Evolutionary conservation across 2,113 vertebrate genomes (phyloP).

Genomic region (Poecile atricapillus): DNA sequence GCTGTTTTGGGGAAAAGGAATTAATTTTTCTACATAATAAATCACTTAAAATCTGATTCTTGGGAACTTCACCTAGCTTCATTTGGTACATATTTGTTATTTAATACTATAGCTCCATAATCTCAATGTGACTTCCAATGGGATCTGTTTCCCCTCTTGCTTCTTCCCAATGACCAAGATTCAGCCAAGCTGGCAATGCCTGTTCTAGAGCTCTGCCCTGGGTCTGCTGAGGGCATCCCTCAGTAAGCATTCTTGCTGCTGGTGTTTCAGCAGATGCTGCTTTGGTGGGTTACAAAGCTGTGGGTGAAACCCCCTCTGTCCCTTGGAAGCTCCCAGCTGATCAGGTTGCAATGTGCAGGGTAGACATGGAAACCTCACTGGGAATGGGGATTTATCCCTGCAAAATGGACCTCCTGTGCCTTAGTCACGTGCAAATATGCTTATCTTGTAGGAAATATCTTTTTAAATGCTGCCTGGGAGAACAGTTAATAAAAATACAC

Average conservation of each 20-base stretch:
- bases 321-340: background rate
- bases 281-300: background rate
- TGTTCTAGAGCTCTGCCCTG: background rate
- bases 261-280: background rate
- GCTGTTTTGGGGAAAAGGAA: background rate
- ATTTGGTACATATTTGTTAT: background rate
- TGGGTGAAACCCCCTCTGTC: background rate
- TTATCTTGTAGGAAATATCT: background rate
- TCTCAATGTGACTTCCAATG: accelerated
- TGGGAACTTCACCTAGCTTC: background rate
- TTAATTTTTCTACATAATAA: background rate
- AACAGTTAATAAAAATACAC: background rate
- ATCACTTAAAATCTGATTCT: background rate
- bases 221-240: background rate
- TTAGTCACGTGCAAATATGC: accelerated
- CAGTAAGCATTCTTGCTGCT: background rate
- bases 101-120: background rate
- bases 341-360: background rate
- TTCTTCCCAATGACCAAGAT: background rate
- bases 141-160: background rate
- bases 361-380: accelerated
- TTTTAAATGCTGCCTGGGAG: background rate
- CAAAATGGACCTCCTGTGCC: background rate
- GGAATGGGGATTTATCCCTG: background rate
- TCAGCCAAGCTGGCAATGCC: background rate